Evolutionary conservation across 2,888 invertebrate genomes (phyloP).

Genomic region (Keiferia lycopersicella): DNA sequence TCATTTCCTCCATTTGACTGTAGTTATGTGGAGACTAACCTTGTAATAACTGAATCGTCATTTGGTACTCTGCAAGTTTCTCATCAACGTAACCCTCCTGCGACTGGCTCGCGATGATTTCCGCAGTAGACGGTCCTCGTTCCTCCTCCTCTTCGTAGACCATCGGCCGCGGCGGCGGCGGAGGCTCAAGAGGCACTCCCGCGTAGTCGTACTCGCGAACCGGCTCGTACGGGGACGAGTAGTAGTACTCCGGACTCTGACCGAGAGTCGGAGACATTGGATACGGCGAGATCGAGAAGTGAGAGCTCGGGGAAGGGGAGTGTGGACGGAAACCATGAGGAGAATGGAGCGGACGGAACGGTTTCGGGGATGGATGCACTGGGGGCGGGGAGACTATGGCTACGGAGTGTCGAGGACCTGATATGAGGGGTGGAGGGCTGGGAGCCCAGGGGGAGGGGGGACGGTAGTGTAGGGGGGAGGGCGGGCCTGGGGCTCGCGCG

Average conservation of each 20-base stretch:
- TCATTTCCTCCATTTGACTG: no score
- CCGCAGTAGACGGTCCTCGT: conserved; percentile 92
- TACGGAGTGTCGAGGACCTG: conserved; percentile 80
- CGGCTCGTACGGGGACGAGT: conserved; percentile 80
- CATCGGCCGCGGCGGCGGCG: conserved; percentile 86
- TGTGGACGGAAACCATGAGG: conserved; percentile 70
- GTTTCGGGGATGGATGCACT: conserved; percentile 80
- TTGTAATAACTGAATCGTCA: conserved; percentile 94
- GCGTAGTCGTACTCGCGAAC: conserved; percentile 86
- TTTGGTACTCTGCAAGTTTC: conserved; percentile 95
- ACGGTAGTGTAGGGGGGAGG: conserved; percentile 85
- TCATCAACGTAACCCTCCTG: conserved; percentile 98
- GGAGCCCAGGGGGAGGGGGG: conserved; percentile 89
- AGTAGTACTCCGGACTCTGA: conserved; percentile 82
- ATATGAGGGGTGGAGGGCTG: conserved; percentile 87
- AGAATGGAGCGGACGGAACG: conserved; percentile 72
- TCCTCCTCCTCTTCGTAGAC: conserved; percentile 86
- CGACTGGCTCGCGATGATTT: conserved; percentile 95
- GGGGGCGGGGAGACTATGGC: conserved; percentile 80
- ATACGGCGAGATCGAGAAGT: conserved; percentile 77
- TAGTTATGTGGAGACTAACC: conserved; percentile 85
- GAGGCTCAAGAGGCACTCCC: conserved; percentile 89
- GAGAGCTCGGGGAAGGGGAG: conserved; percentile 74
- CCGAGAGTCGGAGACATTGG: conserved; percentile 82
- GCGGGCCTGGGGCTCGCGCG: conserved; percentile 69